Evolutionary conservation across 2,888 invertebrate species (phyloP).

Genomic region (Endomychus coccineus): DNA sequence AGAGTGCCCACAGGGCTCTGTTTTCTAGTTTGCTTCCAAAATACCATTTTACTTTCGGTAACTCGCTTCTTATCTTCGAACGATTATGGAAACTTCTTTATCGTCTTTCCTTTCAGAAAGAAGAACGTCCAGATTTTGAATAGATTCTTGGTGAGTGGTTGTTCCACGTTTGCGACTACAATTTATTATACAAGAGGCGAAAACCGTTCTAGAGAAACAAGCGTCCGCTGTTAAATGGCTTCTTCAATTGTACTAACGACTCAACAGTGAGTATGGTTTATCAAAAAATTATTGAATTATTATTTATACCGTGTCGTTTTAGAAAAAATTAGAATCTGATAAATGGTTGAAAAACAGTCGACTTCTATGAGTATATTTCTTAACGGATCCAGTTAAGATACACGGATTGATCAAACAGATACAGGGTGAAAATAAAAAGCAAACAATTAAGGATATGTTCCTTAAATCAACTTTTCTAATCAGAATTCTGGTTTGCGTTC

Average conservation of each 20-base stretch:
- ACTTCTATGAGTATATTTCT: slow-evolving; percentile 32
- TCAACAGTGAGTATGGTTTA: too few species aligned
- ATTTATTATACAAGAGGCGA: slow-evolving; percentile 20
- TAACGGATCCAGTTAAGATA: slow-evolving; percentile 26
- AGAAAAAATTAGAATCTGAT: slow-evolving; percentile 23
- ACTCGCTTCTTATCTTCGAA: too few species aligned
- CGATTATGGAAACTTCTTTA: too few species aligned
- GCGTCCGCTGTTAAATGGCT: slow-evolving; percentile 17
- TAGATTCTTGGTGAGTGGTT: slow-evolving; percentile 21
- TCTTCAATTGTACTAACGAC: too few species aligned
- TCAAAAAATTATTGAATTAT: slow-evolving; percentile 5
- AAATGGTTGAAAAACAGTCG: slow-evolving; percentile 30
- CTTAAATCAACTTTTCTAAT: too few species aligned
- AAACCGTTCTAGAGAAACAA: slow-evolving; percentile 25
- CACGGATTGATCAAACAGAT: slow-evolving; percentile 6
- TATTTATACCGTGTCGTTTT: too few species aligned
- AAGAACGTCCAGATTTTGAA: slow-evolving; percentile 20
- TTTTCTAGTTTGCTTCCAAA: too few species aligned
- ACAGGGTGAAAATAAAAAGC: slow-evolving; percentile 6
- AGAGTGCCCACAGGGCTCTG: too few species aligned
- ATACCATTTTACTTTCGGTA: too few species aligned
- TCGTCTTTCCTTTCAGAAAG: slow-evolving; percentile 22
- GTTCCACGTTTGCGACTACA: slow-evolving; percentile 26
- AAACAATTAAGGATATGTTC: too few species aligned
- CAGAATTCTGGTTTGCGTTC: too few species aligned